phyloP scores from a whole-genome alignment of 2,888 invertebrate species.

The Clepsis dumicolana region DNA sequence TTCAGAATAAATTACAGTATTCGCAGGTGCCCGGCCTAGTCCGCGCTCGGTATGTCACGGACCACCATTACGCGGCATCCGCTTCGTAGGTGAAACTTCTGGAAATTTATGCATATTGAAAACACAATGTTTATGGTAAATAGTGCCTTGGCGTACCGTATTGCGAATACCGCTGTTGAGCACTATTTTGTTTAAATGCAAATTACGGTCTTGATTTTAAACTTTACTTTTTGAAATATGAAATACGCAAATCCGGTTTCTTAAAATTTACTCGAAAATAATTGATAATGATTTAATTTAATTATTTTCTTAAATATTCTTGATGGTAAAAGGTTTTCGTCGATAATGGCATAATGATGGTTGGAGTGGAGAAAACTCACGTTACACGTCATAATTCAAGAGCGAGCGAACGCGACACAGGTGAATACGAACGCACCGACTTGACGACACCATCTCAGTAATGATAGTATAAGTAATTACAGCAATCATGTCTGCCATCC shows the following conservation, averaged over 20 bases:
- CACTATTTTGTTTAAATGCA: slow-evolving; percentile 40
- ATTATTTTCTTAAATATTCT: slow-evolving; percentile 57
- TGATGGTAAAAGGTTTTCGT: slow-evolving; percentile 51
- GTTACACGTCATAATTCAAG: slow-evolving; percentile 62
- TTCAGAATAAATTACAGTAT: slow-evolving; percentile 58
- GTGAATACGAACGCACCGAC: slow-evolving; percentile 54
- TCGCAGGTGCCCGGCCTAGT: slow-evolving; percentile 51
- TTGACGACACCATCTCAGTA: slow-evolving; percentile 58
- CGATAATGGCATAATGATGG: slow-evolving; percentile 61
- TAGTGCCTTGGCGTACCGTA: slow-evolving; percentile 36
- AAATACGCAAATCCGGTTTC: slow-evolving; percentile 14
- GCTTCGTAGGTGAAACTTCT: slow-evolving; percentile 50
- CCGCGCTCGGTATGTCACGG: slow-evolving; percentile 47
- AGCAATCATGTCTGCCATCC: slow-evolving; percentile 50
- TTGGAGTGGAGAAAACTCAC: slow-evolving; percentile 53
- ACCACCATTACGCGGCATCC: slow-evolving; percentile 48
- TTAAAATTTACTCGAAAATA: slow-evolving; percentile 16
- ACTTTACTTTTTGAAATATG: slow-evolving; percentile 29
- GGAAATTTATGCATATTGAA: slow-evolving; percentile 54
- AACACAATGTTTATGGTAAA: slow-evolving; percentile 51
- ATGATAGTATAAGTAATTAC: slow-evolving; percentile 50
- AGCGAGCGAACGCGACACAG: slow-evolving; percentile 52
- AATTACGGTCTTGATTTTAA: slow-evolving; percentile 35
- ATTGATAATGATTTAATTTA: slow-evolving; percentile 51
- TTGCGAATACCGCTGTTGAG: slow-evolving; percentile 37